phyloP scores from a whole-genome alignment of 2,797 vertebrate species.

The Tympanoctomys barrerae region DNA sequence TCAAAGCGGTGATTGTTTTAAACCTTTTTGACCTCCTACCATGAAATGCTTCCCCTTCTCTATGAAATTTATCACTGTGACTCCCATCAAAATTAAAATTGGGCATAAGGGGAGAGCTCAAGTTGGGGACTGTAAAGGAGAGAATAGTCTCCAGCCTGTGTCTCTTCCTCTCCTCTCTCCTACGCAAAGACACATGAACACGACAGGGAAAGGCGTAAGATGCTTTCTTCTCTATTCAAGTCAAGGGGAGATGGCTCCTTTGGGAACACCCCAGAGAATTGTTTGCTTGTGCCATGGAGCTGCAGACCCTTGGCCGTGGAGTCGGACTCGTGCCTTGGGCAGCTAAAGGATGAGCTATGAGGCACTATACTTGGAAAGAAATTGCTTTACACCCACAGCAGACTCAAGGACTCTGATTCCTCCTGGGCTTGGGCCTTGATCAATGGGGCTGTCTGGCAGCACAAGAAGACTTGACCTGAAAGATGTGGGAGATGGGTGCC shows the following conservation, averaged over 20 bases:
- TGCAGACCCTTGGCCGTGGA: neutral
- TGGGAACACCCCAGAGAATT: neutral
- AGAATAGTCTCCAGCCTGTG: fast-evolving
- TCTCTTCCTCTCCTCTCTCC: neutral
- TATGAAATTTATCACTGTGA: neutral
- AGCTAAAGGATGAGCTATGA: neutral
- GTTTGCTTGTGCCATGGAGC: neutral
- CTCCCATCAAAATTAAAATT: neutral
- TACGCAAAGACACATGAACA: neutral
- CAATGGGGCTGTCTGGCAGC: neutral
- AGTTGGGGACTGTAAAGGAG: neutral
- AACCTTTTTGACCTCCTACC: neutral
- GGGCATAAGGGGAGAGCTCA: neutral
- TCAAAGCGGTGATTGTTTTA: neutral
- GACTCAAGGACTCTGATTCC: neutral
- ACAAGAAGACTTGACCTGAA: neutral
- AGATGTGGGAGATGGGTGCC: neutral
- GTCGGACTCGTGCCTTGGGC: neutral
- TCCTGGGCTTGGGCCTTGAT: too few relatives aligned
- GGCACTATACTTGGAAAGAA: neutral
- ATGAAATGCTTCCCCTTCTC: neutral
- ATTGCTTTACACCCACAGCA: neutral
- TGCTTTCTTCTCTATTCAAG: neutral
- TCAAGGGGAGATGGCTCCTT: neutral
- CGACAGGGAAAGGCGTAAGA: neutral